Percentiles rank a stretch among this genome's conserved stretches.
These are phyloP conservation scores for Elephas maximus DNA, from an alignment of 2,113 vertebrate species.

Conservation along the genomic window DNA sequence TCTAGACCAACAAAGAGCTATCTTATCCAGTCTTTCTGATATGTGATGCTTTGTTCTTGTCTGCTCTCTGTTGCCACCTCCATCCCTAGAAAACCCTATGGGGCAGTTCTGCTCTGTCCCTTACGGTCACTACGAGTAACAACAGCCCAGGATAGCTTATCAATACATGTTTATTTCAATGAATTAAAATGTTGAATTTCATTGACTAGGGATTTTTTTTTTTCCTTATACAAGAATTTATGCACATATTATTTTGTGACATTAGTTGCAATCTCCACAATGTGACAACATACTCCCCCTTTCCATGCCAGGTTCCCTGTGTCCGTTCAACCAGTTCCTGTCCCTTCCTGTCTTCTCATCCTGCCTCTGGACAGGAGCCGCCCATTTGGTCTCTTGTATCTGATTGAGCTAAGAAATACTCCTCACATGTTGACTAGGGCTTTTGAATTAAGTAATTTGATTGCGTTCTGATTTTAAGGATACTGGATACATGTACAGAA, in stretches of 20 bases:
- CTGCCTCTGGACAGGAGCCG: too few relatives aligned
- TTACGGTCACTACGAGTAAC: background rate
- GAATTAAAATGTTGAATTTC: constrained; percentile 50
- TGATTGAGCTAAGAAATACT: too few relatives aligned
- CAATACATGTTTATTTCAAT: background rate
- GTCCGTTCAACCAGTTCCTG: too few relatives aligned
- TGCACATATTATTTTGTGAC: too few relatives aligned
- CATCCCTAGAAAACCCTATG: background rate
- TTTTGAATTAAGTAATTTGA: constrained; percentile 42
- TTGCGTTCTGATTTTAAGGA: constrained; percentile 14
- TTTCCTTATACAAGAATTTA: too few relatives aligned
- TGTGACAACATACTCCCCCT: too few relatives aligned
- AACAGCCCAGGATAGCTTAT: constrained; percentile 7
- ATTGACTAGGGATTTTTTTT: background rate
- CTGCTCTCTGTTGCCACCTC: background rate
- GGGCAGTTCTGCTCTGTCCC: background rate
- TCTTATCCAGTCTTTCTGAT: background rate
- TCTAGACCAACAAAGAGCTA: background rate
- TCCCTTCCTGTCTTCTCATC: too few relatives aligned
- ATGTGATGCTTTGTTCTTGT: background rate
- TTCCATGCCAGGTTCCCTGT: too few relatives aligned
- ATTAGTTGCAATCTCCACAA: too few relatives aligned
- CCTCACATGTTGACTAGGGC: background rate
- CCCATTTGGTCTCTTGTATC: too few relatives aligned
- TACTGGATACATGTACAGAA: background rate